Evolutionary conservation across 2,113 vertebrate genomes (phyloP).

Genomic region (Podilymbus podiceps): DNA sequence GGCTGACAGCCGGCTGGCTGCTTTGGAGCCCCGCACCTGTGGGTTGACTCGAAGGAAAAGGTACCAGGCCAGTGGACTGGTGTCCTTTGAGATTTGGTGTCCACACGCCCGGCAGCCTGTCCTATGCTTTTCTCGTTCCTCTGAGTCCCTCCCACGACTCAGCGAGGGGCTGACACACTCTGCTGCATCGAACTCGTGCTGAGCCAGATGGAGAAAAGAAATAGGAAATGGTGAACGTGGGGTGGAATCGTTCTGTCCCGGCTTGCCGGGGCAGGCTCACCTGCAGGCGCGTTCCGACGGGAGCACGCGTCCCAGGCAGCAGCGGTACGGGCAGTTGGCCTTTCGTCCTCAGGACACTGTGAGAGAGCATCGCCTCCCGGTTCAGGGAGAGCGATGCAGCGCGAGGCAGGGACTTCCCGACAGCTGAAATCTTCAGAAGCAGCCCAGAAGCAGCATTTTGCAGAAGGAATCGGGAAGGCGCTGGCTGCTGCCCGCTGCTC

Average conservation of each 20-base stretch:
- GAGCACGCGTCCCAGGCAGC: background rate
- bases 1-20: background rate
- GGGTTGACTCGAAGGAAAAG: background rate
- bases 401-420: background rate
- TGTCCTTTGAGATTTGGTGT: no score
- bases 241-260: fast-evolving
- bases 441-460: no score
- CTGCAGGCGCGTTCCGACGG: no score
- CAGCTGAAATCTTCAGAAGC: no score
- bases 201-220: background rate
- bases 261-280: background rate
- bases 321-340: background rate
- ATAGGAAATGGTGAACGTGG: background rate
- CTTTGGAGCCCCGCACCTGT: background rate
- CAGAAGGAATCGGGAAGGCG: background rate
- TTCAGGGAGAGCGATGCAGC: background rate
- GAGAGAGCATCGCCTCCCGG: fast-evolving
- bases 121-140: background rate
- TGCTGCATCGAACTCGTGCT: background rate
- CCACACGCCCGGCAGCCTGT: background rate
- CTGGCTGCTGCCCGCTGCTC: background rate
- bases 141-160: background rate
- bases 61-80: fast-evolving
- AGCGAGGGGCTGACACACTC: background rate
- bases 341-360: background rate